Conservation (phyloP, 2,113 vertebrate genomes). For the Albula glossodonta region DNA sequence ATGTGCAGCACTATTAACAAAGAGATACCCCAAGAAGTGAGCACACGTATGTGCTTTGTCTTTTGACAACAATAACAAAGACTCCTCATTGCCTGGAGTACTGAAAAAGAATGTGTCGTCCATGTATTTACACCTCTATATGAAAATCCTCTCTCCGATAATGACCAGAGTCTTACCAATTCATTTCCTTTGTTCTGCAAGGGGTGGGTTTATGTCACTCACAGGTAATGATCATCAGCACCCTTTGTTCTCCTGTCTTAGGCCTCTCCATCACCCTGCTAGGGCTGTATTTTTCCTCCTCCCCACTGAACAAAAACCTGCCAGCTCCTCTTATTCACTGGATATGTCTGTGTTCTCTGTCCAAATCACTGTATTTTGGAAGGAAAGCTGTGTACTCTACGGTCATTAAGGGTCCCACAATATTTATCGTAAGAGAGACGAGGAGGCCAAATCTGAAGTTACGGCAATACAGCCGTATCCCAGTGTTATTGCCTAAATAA, state of each 20-base stretch:
- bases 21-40: background rate
- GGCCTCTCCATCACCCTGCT: background rate
- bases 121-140: background rate
- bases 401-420: background rate
- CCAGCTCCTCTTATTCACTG: background rate
- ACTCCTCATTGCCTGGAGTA: background rate
- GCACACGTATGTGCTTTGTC: background rate
- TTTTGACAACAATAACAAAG: background rate
- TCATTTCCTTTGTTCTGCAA: background rate
- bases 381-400: background rate
- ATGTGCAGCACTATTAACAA: background rate
- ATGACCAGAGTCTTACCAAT: background rate
- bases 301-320: background rate
- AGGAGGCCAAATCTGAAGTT: background rate
- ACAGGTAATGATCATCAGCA: background rate
- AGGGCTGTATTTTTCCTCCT: background rate
- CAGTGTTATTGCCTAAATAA: background rate
- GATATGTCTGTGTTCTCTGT: background rate
- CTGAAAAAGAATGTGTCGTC: background rate
- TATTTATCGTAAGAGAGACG: background rate
- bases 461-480: background rate
- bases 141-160: background rate
- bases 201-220: background rate
- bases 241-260: background rate
- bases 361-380: background rate